Percentiles rank a stretch among this genome's conserved stretches.
Conservation (phyloP, 2,113 vertebrate species). For the Panthera uncia region DNA sequence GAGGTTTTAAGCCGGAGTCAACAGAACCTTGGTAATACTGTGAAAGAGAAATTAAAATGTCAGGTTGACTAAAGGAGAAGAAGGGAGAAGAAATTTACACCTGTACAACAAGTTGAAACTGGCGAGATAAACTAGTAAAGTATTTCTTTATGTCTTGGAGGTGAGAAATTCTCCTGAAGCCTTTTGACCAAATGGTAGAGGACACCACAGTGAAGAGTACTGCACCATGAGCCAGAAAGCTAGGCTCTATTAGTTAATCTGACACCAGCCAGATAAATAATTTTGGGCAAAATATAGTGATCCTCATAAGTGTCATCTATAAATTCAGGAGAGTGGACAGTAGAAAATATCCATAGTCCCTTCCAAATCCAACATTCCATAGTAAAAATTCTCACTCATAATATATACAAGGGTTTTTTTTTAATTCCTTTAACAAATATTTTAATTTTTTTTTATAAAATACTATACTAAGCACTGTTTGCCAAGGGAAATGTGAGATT, state of each 20-base stretch:
- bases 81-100: not conserved
- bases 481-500: not conserved
- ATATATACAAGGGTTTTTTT: not conserved
- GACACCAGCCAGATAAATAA: not conserved
- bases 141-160: not conserved
- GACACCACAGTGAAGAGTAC: not conserved
- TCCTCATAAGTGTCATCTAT: not conserved
- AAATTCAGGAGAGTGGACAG: not conserved
- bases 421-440: not conserved
- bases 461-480: not conserved
- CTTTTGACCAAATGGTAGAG: not conserved
- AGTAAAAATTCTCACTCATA: not conserved
- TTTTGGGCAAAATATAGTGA: not conserved
- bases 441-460: constrained; percentile 16
- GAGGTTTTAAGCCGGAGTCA: not conserved
- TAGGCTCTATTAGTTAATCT: not conserved
- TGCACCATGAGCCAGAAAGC: not conserved
- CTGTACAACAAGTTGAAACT: not conserved
- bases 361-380: not conserved
- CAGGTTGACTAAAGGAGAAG: not conserved
- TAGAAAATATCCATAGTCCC: not conserved
- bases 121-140: not conserved
- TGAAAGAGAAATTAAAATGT: not conserved
- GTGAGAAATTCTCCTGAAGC: not conserved
- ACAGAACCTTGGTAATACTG: not conserved